Base-by-base conservation (phyloP, 2,888 invertebrate genomes). In the Heliconius aoede region DNA sequence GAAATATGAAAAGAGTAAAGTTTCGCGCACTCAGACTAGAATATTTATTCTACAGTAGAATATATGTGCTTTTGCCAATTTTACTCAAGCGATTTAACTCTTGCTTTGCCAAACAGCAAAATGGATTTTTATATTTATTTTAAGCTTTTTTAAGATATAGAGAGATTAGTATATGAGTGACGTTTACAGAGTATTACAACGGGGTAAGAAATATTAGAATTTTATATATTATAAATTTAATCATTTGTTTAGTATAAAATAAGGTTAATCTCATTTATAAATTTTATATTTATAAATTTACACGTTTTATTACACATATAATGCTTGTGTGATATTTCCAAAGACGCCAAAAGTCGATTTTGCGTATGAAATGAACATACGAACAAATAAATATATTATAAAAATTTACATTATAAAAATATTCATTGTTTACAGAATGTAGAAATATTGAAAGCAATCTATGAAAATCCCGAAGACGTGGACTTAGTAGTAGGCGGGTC, bases 401-500 rank as follows among this genome's bases (percentile, higher is more conserved):
- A n/a, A n/a, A n/a, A 21, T 51, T 21, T 3, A 55, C n/a, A 55
- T 51, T 0, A 51, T 3, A 51, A n/a, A 32, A 7, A 69, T 55
- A n/a, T 32, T 30, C 1, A 30, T 65, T 30, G 0, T 72, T 76
- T 64, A 15, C 86, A 97, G 97, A 96, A 96, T 83, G 95, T 98
- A 58, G 91, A 95, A 77, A 95, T 95, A 79, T 91, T 98, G 15
- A 90, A 95, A 78, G 85, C 91, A 0, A 85, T 97, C 0, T 98
- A 97, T 90, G 96, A 95, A 78, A 95, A 95, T 67, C 96, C 96
- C 0, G 96, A 97, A 74, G 98, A 98, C 88, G 97, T 99, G 1
- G 98, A 99, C 83, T 88, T 98, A 76, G 97, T 97, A 21, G 97
- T 98, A 11, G 99, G 97, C 1, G 98, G 97, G 0, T 96, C 98